Evolutionary conservation across 2,113 vertebrate genomes (phyloP).

Genomic region (Macrotis lagotis): DNA sequence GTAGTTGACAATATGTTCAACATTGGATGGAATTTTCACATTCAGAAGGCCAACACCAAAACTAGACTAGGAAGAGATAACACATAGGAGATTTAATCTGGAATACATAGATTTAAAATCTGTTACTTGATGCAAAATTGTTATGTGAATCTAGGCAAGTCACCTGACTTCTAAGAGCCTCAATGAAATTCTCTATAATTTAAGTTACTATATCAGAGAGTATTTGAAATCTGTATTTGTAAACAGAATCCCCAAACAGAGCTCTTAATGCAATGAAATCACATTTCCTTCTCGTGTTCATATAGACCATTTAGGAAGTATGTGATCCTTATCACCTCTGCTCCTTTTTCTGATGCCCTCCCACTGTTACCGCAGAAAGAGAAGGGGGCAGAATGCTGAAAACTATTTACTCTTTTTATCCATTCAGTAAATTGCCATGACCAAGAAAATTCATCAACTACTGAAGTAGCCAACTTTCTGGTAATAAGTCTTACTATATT

Average conservation of each 20-base stretch:
- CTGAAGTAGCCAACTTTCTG: background rate
- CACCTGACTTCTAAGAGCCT: background rate
- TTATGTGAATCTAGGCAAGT: background rate
- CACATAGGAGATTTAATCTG: background rate
- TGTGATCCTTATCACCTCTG: background rate
- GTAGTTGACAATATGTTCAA: background rate
- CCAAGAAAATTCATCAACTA: background rate
- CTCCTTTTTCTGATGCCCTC: background rate
- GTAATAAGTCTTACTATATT: background rate
- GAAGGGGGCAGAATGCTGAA: background rate
- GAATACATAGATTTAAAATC: background rate
- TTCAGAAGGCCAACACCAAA: background rate
- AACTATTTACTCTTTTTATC: background rate
- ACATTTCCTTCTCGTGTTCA: background rate
- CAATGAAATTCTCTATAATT: background rate
- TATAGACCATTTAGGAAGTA: background rate
- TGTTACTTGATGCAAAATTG: background rate
- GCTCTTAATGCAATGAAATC: background rate
- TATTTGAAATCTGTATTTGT: background rate
- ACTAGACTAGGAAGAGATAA: background rate
- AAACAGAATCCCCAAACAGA: background rate
- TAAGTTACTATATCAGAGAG: background rate
- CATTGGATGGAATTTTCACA: background rate
- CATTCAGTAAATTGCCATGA: background rate
- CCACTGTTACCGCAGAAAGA: background rate